phyloP scores from a whole-genome alignment of 1,140 invertebrate species.

The Zaprionus ornatus region DNA sequence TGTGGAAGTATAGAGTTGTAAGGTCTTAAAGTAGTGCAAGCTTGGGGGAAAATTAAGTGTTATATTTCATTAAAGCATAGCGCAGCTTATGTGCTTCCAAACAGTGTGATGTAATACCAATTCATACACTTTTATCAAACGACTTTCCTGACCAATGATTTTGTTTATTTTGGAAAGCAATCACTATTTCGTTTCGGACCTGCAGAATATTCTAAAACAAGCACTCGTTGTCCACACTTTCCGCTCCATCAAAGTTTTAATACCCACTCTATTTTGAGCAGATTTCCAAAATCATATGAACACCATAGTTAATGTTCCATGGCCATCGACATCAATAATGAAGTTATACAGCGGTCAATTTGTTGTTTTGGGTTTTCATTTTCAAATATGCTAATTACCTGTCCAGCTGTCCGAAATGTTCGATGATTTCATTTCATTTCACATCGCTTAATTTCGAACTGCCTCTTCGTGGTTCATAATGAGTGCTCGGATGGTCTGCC shows the following conservation, averaged over 20 bases:
- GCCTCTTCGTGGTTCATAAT: background rate
- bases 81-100: background rate
- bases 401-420: background rate
- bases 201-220: background rate
- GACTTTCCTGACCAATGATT: background rate
- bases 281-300: background rate
- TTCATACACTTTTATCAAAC: background rate
- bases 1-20: conserved; percentile 54
- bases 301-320: background rate
- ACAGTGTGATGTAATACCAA: background rate
- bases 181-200: too few relatives aligned
- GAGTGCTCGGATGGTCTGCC: background rate
- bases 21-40: background rate
- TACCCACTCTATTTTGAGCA: background rate
- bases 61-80: background rate
- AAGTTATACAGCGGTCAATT: background rate
- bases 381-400: background rate
- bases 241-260: background rate
- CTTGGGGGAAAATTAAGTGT: background rate
- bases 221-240: background rate
- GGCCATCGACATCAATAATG: background rate
- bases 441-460: background rate
- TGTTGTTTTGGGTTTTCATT: background rate
- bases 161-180: background rate
- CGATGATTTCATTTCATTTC: background rate